Conservation (phyloP, 1,140 invertebrate species). For the Zaprionus ornatus region DNA sequence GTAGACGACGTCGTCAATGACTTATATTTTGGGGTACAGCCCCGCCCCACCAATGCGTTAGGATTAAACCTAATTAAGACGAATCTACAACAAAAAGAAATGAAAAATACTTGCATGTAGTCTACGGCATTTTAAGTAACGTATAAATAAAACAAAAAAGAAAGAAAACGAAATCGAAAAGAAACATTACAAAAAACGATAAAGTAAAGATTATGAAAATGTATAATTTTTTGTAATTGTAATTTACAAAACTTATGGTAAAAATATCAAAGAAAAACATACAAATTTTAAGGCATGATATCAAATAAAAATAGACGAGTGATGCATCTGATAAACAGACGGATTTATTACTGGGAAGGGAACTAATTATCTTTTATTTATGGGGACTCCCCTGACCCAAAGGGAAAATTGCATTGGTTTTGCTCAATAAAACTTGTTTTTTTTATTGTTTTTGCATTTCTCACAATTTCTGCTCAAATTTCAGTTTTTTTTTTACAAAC, state of each 20-base stretch:
- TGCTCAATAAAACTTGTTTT: constrained; percentile 66
- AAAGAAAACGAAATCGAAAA: constrained; percentile 55
- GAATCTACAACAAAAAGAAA: constrained; percentile 56
- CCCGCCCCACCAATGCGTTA: constrained; percentile 57
- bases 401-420: constrained; percentile 5
- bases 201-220: constrained; percentile 25
- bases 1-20: constrained; percentile 36
- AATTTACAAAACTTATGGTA: constrained; percentile 63
- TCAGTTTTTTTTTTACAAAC: constrained; percentile 5
- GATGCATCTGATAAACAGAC: constrained; percentile 63
- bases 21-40: constrained; percentile 15
- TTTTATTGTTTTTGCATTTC: constrained; percentile 58
- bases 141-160: constrained; percentile 27
- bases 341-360: neutral
- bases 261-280: constrained; percentile 64
- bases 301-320: constrained; percentile 77
- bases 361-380: neutral
- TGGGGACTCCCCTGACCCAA: neutral
- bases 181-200: constrained; percentile 29
- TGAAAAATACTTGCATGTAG: constrained; percentile 55
- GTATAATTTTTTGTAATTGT: constrained; percentile 62
- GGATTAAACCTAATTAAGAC: constrained; percentile 70
- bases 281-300: constrained; percentile 71
- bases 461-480: constrained; percentile 65
- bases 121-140: constrained; percentile 75